These are phyloP conservation scores for Panthera uncia DNA, from an alignment of 2,113 vertebrate genomes.

Conservation along the genomic window DNA sequence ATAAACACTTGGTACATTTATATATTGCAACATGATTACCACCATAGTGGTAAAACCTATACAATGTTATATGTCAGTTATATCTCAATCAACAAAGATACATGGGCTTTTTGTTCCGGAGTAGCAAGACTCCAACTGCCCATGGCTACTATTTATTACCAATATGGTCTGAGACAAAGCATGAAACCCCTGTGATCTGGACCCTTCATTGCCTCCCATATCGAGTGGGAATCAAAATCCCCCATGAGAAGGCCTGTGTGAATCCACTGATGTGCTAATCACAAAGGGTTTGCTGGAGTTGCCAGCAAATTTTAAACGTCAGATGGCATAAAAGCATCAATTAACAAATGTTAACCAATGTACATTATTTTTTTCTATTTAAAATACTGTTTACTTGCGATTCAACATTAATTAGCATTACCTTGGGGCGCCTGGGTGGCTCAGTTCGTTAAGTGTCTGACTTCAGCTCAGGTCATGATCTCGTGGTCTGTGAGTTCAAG, in stretches of 20 bases:
- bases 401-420: constrained; percentile 97
- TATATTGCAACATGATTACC: too few species aligned
- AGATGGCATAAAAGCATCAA: background rate
- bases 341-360: background rate
- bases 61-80: background rate
- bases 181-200: too few species aligned
- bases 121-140: background rate
- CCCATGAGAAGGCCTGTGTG: background rate
- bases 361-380: constrained; percentile 77
- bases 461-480: too few species aligned
- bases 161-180: background rate
- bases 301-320: background rate
- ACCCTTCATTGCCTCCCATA: background rate
- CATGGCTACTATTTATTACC: background rate
- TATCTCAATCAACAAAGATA: background rate
- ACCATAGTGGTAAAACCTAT: background rate
- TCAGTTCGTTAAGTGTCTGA: too few species aligned
- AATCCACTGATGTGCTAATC: background rate
- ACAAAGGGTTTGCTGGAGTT: background rate
- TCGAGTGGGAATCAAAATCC: background rate
- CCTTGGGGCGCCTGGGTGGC: constrained; percentile 67
- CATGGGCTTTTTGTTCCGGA: background rate
- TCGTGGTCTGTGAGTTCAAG: too few species aligned
- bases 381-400: constrained; percentile 99
- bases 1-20: too few species aligned